Percentiles rank a stretch among this genome's conserved stretches.
Evolutionary conservation across 53 echinoderm and acorn worm genomes (phyloP).

Genomic region (Antedon mediterranea): DNA sequence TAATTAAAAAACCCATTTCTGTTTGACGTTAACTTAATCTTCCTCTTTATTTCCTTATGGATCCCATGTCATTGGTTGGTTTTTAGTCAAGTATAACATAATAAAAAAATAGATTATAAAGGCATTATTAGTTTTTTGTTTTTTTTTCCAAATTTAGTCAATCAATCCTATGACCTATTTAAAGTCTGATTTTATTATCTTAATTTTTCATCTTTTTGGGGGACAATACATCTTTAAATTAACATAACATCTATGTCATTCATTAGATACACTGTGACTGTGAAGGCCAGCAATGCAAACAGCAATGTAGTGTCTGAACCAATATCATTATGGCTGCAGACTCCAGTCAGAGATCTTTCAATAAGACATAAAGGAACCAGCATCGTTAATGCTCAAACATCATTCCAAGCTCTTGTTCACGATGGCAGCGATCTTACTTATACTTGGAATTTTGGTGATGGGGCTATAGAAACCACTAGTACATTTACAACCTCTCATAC

Average conservation of each 20-base stretch:
- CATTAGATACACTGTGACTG: slow-evolving; percentile 55
- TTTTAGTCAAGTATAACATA: too few relatives aligned
- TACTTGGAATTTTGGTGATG: slow-evolving; percentile 79
- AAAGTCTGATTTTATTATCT: too few relatives aligned
- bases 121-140: too few relatives aligned
- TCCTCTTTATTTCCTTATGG: too few relatives aligned
- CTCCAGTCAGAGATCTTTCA: slow-evolving; percentile 18
- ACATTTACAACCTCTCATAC: slow-evolving; percentile 16
- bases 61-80: too few relatives aligned
- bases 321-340: slow-evolving; percentile 41
- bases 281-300: slow-evolving; percentile 44
- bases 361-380: slow-evolving; percentile 21
- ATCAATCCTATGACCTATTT: too few relatives aligned
- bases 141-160: too few relatives aligned
- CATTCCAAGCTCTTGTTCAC: slow-evolving; percentile 27
- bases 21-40: too few relatives aligned
- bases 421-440: slow-evolving; percentile 51
- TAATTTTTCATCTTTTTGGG: too few relatives aligned
- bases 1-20: too few relatives aligned
- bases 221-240: too few relatives aligned
- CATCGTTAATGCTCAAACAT: slow-evolving; percentile 25
- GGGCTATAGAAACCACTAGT: slow-evolving; percentile 13
- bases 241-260: neutral
- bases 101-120: too few relatives aligned
- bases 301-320: slow-evolving; percentile 69